Conservation (phyloP, 1,140 invertebrate genomes). For the Nephila pilipes region DNA sequence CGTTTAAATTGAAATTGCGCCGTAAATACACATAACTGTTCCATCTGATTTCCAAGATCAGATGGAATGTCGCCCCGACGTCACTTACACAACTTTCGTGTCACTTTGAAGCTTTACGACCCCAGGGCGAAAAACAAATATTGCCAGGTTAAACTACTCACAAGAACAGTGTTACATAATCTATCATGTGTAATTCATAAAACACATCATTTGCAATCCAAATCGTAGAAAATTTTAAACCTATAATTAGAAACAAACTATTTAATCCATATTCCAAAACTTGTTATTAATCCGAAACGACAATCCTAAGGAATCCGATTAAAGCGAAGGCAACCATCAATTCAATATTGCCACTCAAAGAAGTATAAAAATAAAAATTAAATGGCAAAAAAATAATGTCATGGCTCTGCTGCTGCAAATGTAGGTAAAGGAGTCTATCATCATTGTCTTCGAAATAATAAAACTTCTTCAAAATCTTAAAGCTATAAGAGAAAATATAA, state of each 20-base stretch:
- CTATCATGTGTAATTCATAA: neutral
- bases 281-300: conserved; percentile 50
- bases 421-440: neutral
- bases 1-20: neutral
- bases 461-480: neutral
- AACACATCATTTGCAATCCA: neutral
- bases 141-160: conserved; percentile 18
- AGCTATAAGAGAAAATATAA: neutral
- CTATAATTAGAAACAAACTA: no score
- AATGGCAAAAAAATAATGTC: neutral
- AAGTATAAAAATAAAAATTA: neutral
- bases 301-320: conserved; percentile 61
- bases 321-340: conserved; percentile 59
- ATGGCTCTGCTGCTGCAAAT: neutral
- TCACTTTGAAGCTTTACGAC: conserved; percentile 76
- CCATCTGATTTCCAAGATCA: conserved; percentile 55
- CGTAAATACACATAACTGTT: neutral
- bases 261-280: conserved; percentile 17
- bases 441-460: neutral
- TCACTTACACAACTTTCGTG: conserved; percentile 75
- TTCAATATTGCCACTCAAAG: conserved; percentile 36
- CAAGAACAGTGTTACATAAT: conserved; percentile 25
- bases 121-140: conserved; percentile 75
- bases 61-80: conserved; percentile 72
- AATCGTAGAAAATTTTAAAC: neutral